These are phyloP conservation scores for Callorhinus ursinus DNA, from an alignment of 2,113 vertebrate genomes.

Conservation along the genomic window DNA sequence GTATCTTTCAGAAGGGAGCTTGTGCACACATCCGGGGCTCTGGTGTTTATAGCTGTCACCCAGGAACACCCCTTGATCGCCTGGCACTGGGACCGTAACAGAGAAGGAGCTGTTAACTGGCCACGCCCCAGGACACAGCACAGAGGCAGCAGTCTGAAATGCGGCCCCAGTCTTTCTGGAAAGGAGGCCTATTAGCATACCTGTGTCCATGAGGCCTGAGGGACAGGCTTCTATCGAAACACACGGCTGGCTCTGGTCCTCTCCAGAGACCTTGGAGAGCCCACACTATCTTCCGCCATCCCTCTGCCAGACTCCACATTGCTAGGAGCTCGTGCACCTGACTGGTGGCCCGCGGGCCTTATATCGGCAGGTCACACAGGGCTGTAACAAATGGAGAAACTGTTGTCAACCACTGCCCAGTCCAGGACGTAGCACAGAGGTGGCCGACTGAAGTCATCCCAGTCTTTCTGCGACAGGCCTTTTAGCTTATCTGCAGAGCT, in stretches of 20 bases:
- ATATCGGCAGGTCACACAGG: not conserved
- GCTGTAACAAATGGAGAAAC: not conserved
- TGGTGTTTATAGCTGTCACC: not conserved
- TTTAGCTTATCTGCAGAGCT: not conserved
- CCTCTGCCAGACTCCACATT: not conserved
- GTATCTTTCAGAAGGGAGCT: not conserved
- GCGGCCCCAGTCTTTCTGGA: not conserved
- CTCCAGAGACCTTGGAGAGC: not conserved
- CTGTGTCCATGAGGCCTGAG: not conserved
- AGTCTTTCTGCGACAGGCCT: not conserved
- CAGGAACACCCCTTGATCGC: not conserved
- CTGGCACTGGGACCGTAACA: not conserved
- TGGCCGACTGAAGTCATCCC: not conserved
- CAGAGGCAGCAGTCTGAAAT: not conserved
- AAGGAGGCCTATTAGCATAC: not conserved
- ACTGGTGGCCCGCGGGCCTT: not conserved
- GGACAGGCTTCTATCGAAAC: not conserved
- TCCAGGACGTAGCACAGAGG: not conserved
- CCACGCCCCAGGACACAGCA: not conserved
- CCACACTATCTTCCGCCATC: accelerated
- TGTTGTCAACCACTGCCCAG: not conserved
- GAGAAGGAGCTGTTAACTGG: not conserved
- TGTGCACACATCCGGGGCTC: not conserved
- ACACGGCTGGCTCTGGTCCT: not conserved
- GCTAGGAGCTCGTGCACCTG: not conserved